Percentiles rank a stretch among this genome's conserved stretches.
Conservation (phyloP, 2,797 vertebrate species). For the Lophotriccus pileatus region DNA sequence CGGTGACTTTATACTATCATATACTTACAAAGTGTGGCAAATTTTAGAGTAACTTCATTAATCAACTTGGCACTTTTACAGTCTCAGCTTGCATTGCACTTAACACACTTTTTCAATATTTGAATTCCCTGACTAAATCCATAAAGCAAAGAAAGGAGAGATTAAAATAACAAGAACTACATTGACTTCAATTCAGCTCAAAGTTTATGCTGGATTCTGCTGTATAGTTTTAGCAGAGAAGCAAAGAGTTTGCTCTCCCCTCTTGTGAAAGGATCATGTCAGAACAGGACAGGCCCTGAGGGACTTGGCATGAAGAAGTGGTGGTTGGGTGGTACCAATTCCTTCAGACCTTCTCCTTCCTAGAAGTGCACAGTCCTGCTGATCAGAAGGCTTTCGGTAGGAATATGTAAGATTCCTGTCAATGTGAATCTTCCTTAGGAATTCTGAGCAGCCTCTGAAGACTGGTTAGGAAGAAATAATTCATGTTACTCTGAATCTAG, state of each 20-base stretch:
- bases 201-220: not conserved
- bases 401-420: not conserved
- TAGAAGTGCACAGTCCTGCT: not conserved
- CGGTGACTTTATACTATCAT: not conserved
- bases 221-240: not conserved
- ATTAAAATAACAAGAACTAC: conserved; percentile 29
- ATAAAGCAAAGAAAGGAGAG: conserved; percentile 17
- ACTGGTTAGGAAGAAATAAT: not conserved
- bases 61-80: conserved; percentile 22
- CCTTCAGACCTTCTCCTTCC: not conserved
- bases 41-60: conserved; percentile 39
- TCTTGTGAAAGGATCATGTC: not conserved
- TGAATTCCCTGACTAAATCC: conserved; percentile 41
- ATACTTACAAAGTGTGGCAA: not conserved
- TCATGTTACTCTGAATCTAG: not conserved
- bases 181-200: not conserved
- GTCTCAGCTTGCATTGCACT: not conserved
- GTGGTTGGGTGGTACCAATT: not conserved
- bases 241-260: not conserved
- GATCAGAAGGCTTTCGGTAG: not conserved
- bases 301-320: not conserved
- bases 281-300: not conserved
- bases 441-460: not conserved
- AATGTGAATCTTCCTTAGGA: not conserved
- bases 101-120: conserved; percentile 14